phyloP scores from a whole-genome alignment of 2,888 invertebrate genomes.

The Cryptophagus acutangulus region DNA sequence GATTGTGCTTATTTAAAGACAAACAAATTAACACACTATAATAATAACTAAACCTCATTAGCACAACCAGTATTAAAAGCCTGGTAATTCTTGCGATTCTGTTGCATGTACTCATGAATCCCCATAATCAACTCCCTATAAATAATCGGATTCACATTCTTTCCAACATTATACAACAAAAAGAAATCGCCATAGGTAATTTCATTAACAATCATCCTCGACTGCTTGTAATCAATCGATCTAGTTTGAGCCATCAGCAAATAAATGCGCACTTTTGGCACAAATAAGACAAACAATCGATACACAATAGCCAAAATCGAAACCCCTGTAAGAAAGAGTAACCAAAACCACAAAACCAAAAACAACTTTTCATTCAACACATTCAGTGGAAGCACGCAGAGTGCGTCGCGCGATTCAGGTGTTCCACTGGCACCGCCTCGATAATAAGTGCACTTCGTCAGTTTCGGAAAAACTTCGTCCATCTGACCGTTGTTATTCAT shows the following conservation, averaged over 20 bases:
- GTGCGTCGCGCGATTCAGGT: conserved; percentile 54
- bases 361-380: conserved; percentile 77
- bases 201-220: conserved; percentile 49
- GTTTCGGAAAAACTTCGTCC: conserved; percentile 64
- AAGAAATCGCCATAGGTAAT: conserved; percentile 73
- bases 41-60: no score
- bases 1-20: no score
- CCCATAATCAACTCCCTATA: conserved; percentile 57
- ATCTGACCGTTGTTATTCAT: conserved; percentile 54
- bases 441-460: conserved; percentile 60
- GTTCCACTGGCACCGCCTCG: conserved; percentile 59
- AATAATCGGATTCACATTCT: conserved; percentile 67
- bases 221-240: conserved; percentile 51
- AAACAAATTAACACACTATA: no score
- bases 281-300: conserved; percentile 55
- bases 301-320: conserved; percentile 63
- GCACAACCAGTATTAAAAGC: no score
- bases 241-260: conserved; percentile 60
- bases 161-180: conserved; percentile 67
- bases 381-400: conserved; percentile 73
- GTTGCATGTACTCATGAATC: conserved; percentile 25
- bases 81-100: background rate
- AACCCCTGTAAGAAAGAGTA: conserved; percentile 58
- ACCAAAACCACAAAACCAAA: conserved; percentile 71
- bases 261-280: conserved; percentile 56